A percentile compares a stretch with the other conserved stretches of the same genome.
These are phyloP conservation scores for Boloria euphrosyne DNA, from an alignment of 2,888 invertebrate species.

Conservation along the genomic window DNA sequence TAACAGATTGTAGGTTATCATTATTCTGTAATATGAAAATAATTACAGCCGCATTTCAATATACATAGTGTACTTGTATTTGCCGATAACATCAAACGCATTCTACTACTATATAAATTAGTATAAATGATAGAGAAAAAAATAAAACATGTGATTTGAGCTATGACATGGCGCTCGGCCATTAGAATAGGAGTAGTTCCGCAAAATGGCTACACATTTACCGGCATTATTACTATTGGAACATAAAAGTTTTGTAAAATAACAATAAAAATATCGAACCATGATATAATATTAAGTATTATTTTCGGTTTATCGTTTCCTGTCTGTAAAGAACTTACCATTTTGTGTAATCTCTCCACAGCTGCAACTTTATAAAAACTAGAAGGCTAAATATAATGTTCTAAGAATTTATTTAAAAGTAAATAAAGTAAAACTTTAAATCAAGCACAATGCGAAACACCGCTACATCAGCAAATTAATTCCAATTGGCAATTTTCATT, in stretches of 20 bases:
- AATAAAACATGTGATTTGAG: conserved; percentile 54
- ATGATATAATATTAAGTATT: not conserved
- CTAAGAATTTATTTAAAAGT: not conserved
- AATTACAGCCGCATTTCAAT: not conserved
- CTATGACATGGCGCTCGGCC: conserved; percentile 74
- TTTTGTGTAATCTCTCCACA: conserved; percentile 46
- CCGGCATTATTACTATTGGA: conserved; percentile 49
- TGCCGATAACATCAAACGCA: too few relatives aligned
- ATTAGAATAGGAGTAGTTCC: conserved; percentile 46
- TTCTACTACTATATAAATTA: not conserved
- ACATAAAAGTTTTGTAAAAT: not conserved
- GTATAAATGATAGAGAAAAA: conserved; percentile 5
- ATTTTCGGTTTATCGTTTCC: not conserved
- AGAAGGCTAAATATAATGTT: not conserved
- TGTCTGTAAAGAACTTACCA: conserved; percentile 43
- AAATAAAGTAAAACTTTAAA: conserved; percentile 18
- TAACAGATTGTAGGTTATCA: conserved; percentile 1
- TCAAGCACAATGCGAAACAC: conserved; percentile 8
- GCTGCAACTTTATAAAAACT: conserved; percentile 38
- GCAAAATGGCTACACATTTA: conserved; percentile 74
- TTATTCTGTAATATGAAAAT: not conserved
- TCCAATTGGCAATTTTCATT: conserved; percentile 21
- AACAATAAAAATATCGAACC: not conserved
- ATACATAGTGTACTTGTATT: not conserved
- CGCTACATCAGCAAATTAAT: conserved; percentile 10